Base-by-base conservation (phyloP, 2,797 vertebrate genomes). In the Phoxinus dragarum region DNA sequence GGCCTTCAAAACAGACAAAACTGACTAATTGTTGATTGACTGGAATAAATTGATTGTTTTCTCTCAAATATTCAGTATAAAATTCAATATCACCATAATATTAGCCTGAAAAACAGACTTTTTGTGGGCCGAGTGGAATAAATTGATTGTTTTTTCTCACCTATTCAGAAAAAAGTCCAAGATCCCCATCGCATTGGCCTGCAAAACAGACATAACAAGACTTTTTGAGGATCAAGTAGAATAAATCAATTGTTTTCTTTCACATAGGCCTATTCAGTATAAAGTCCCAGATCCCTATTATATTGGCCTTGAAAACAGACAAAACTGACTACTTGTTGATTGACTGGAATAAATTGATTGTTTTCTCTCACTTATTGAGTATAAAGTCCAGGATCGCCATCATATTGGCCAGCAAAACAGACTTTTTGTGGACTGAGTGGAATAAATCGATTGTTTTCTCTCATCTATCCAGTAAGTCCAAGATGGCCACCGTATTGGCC, bases 261-360 rank as follows among this genome's bases (percentile, higher is more conserved):
- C 12, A 44, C 5, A 0, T 23, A n/a, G n/a, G n/a, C n/a, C n/a
- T n/a, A 11, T 68, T 68, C 1, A 49, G 11, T 49, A 52, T 0
- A 54, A 54, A 54, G 19, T 54, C 6, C 0, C 21, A 21, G 6
- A 54, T 6, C 3, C 0, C 23, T 11, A 64, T 64, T 0, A 0
- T 36, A 34, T 36, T 19, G 34, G 9, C 1, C 69, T 27, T 23
- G 4, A 73, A 73, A 47, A 47, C n/a, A 31, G 14, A 42, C 16
- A 49, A 49, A 73, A 47, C 42, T 7, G 27, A 66, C 23, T 34
- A 7, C 2, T 14, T 64, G 11, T 2, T 2, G 61, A 64, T 31
- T 0, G 0, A 31, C 0, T 31, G 1, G 12, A 6, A 64, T 31
- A 54, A 52, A 54, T 54, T 0, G 0, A 54, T 21, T 54, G 52